These are phyloP conservation scores for Geophilus truncorum DNA, from an alignment of 2,888 invertebrate genomes.

Conservation along the genomic window DNA sequence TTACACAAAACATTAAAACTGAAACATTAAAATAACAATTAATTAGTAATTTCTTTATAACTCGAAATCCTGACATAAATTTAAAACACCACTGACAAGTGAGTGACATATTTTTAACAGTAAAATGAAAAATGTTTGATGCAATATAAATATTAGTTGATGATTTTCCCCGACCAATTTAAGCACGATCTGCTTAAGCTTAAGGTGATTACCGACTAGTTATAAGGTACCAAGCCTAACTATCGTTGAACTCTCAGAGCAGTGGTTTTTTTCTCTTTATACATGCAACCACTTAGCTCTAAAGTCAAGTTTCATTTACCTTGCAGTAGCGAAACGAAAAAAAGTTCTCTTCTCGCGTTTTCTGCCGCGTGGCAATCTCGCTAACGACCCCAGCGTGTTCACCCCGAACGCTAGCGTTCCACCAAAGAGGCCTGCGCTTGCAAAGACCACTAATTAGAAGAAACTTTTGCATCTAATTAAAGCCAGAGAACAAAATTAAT, in stretches of 20 bases:
- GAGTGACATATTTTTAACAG: no score
- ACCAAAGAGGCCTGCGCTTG: conserved; percentile 11
- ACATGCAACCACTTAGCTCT: not conserved
- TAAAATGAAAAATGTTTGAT: no score
- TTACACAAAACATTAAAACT: no score
- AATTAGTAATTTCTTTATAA: no score
- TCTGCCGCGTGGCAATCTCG: conserved; percentile 18
- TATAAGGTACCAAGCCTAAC: not conserved
- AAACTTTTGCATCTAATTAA: conserved; percentile 34
- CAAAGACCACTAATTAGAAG: conserved; percentile 32
- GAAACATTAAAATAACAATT: no score
- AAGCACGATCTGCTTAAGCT: not conserved
- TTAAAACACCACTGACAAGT: no score
- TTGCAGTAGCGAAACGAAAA: not conserved
- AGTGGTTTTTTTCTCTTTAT: not conserved
- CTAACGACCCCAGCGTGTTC: conserved; percentile 24
- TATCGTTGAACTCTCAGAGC: conserved; percentile 3
- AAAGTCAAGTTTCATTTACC: conserved; percentile 27
- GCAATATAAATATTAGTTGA: no score
- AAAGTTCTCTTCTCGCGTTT: not conserved
- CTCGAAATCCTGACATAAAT: no score
- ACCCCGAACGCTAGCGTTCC: conserved; percentile 1
- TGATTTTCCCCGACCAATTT: no score
- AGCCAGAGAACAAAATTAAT: conserved; percentile 32
- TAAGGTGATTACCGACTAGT: not conserved